phyloP scores from a whole-genome alignment of 2,113 vertebrate species.

The Calyptommatus sinebrachiatus region DNA sequence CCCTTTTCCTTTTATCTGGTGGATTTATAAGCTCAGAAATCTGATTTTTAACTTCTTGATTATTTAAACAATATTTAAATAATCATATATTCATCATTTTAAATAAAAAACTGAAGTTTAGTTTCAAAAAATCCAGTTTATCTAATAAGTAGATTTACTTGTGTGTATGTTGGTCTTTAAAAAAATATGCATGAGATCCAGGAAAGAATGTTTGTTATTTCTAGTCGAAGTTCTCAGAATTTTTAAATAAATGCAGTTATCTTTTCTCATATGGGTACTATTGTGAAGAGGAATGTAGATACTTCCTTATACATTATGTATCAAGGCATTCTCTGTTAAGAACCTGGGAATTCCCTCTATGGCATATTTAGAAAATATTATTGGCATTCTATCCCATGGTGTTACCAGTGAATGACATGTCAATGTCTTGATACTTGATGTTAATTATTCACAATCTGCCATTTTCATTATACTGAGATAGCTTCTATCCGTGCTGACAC shows the following conservation, averaged over 20 bases:
- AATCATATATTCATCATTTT: not conserved
- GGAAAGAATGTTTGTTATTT: not conserved
- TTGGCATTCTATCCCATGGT: constrained; percentile 53
- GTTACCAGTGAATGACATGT: constrained; percentile 63
- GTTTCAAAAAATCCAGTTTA: not conserved
- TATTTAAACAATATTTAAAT: not conserved
- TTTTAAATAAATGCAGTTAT: constrained; percentile 13
- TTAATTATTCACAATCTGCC: constrained; percentile 62
- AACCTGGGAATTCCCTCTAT: constrained; percentile 50
- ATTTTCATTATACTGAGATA: constrained; percentile 47
- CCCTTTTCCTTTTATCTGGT: not conserved
- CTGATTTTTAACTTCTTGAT: not conserved
- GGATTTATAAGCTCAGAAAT: not conserved
- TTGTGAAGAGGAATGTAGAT: constrained; percentile 26
- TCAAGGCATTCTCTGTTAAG: constrained; percentile 49
- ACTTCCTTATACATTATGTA: constrained; percentile 44
- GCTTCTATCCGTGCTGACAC: constrained; percentile 49
- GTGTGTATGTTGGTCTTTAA: not conserved
- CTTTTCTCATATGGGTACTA: constrained; percentile 49
- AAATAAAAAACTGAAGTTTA: not conserved
- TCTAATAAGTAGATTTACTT: not conserved
- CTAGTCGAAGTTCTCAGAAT: not conserved
- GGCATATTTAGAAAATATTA: constrained; percentile 60
- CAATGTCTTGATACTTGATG: constrained; percentile 62
- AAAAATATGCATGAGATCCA: not conserved